Conservation (phyloP, 2,113 vertebrate species). For the Cavia aperea region DNA sequence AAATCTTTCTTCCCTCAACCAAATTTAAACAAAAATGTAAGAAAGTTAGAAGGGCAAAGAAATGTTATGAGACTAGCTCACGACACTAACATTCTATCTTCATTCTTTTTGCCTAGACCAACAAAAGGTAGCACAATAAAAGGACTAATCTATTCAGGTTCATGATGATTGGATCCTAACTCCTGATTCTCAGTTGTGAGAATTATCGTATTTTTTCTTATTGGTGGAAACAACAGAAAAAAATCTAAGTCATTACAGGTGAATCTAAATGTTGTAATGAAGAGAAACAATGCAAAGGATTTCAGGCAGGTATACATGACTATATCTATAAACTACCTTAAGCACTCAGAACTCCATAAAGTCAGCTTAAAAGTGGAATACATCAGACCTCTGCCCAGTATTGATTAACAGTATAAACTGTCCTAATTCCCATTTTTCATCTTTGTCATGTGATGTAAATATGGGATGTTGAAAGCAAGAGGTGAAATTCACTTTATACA, state of each 20-base stretch:
- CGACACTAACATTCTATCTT: neutral
- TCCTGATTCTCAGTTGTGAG: slow-evolving; percentile 14
- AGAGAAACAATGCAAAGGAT: neutral
- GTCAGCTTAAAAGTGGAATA: neutral
- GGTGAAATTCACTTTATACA: neutral
- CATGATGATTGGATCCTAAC: neutral
- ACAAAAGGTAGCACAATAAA: neutral
- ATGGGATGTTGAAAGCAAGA: neutral
- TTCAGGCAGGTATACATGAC: neutral
- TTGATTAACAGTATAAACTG: neutral
- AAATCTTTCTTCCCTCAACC: slow-evolving; percentile 17
- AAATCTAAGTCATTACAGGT: neutral
- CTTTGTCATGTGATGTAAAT: neutral
- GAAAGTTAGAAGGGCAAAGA: neutral
- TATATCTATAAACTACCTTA: neutral
- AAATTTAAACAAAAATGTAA: slow-evolving; percentile 39
- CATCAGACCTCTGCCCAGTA: neutral
- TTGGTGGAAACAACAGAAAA: neutral
- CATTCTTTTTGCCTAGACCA: neutral
- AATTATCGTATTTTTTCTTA: neutral
- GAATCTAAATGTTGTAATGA: neutral
- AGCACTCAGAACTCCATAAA: neutral
- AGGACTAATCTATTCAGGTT: neutral
- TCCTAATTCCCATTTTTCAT: neutral
- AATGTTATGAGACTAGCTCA: neutral